Conservation (phyloP, 2,113 vertebrate species). For the Dolichallabes microphthalmus region DNA sequence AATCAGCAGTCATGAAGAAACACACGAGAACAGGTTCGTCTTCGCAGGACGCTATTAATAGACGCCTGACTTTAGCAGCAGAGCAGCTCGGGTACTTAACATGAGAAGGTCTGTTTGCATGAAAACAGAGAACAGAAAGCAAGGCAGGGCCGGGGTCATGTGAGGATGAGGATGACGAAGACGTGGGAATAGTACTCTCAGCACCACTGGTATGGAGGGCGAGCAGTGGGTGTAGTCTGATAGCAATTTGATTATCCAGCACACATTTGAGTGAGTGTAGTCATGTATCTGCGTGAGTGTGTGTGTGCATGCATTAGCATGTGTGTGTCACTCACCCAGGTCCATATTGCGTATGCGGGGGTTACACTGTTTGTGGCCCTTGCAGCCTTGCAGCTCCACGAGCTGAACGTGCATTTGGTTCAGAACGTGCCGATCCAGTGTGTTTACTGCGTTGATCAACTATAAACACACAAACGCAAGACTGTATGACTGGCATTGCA, state of each 20-base stretch:
- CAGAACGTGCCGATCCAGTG: slow-evolving; percentile 81
- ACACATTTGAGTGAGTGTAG: slow-evolving; percentile 10
- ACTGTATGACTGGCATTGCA: background rate
- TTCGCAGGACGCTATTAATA: background rate
- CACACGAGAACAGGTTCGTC: background rate
- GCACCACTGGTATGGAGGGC: slow-evolving; percentile 7
- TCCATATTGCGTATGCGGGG: slow-evolving; percentile 80
- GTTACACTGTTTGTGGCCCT: slow-evolving; percentile 88
- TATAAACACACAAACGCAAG: slow-evolving; percentile 55
- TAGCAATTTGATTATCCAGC: background rate
- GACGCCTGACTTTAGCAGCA: slow-evolving; percentile 19
- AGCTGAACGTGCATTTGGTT: slow-evolving; percentile 89
- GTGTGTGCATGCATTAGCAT: slow-evolving; percentile 7
- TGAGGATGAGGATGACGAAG: slow-evolving; percentile 55
- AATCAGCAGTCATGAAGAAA: slow-evolving; percentile 9
- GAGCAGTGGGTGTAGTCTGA: background rate
- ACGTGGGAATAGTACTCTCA: slow-evolving; percentile 29
- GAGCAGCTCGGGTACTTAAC: slow-evolving; percentile 25
- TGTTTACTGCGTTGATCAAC: slow-evolving; percentile 89
- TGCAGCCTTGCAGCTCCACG: slow-evolving; percentile 91
- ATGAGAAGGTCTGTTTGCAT: slow-evolving; percentile 32
- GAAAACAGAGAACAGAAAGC: slow-evolving; percentile 55
- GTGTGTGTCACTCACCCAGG: slow-evolving; percentile 72
- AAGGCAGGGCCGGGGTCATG: slow-evolving; percentile 51
- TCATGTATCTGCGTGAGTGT: slow-evolving; percentile 13